These are phyloP conservation scores for Diplazon laetatorius DNA, from an alignment of 2,888 invertebrate genomes.

Conservation along the genomic window DNA sequence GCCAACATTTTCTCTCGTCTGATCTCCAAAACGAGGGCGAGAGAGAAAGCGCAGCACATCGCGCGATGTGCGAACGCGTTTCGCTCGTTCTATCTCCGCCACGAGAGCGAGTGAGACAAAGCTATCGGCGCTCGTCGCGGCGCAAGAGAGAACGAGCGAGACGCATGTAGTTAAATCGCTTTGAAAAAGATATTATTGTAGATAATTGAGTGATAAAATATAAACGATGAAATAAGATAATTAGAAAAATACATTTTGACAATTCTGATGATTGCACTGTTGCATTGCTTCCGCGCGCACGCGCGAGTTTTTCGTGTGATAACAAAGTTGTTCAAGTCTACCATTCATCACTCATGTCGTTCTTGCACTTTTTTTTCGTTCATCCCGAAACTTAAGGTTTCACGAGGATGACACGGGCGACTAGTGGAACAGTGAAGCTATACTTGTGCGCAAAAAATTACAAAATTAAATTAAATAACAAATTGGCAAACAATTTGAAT, in stretches of 20 bases:
- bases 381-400: conserved; percentile 15
- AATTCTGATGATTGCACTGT: conserved; percentile 33
- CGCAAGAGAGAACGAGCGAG: too few relatives aligned
- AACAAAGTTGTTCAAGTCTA: conserved; percentile 42
- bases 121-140: too few relatives aligned
- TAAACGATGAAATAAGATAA: conserved; percentile 63
- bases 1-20: too few relatives aligned
- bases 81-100: too few relatives aligned
- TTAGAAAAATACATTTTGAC: conserved; percentile 69
- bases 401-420: conserved; percentile 4
- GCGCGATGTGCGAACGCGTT: too few relatives aligned
- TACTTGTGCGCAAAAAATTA: conserved; percentile 37
- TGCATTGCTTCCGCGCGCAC: conserved; percentile 32
- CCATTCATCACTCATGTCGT: conserved; percentile 44
- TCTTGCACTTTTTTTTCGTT: conserved; percentile 29
- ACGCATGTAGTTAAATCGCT: not conserved
- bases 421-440: conserved; percentile 37
- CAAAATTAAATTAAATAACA: not conserved
- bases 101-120: too few relatives aligned
- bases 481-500: not conserved
- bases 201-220: conserved; percentile 63
- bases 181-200: conserved; percentile 58
- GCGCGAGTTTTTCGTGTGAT: too few relatives aligned
- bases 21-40: too few relatives aligned
- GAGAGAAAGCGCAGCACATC: too few relatives aligned